Evolutionary conservation across 2,797 vertebrate species (phyloP), one percentile per base, ranked within the genome.

Genomic region (Anniella stebbinsi): DNA sequence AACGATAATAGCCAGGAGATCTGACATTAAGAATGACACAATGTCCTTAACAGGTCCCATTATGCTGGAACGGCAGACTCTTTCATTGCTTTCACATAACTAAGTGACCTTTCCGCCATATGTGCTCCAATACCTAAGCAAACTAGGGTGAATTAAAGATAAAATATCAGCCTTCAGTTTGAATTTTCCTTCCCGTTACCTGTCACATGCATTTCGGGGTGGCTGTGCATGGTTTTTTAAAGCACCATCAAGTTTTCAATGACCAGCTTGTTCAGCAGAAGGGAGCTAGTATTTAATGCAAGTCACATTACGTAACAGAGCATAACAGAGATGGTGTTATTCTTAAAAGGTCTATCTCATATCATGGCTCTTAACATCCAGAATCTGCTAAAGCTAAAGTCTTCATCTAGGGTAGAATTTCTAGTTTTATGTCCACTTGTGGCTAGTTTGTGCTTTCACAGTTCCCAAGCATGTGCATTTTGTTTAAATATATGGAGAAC

Each of bases 11-110:
- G 30, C 78, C 73, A 90, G 89, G 91, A 93, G 86, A 94, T 88
- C 80, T 92, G 92, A 94, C 90, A 93, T 94, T 89, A 95, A 0
- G 3, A 91, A 92, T 48, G 51, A 93, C 41, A 88, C 70, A 15
- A 7, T 1, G 23, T 92, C 89, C 92, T 94, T 92, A 94, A 90
- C 28, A 89, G 89, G 89, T 92, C 87, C 86, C 54, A 93, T 95
- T 93, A 88, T 88, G 86, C 63, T 81, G 89, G 90, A 85, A 92
- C 82, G 0, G 4, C 60, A 90, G n/a, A 54, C 77, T 94, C 80
- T 84, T 93, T 84, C 88, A 89, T 90, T 84, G 80, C 83, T 92
- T 94, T 92, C 92, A 88, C 89, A 66, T 54, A 94, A 93, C 82
- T 0, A 0, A 89, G 11, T 81, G 87, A 94, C 93, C 93, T 93